A percentile compares a stretch with the other conserved stretches of the same genome.
phyloP scores from a whole-genome alignment of 2,113 vertebrate species.

The Pavo muticus region DNA sequence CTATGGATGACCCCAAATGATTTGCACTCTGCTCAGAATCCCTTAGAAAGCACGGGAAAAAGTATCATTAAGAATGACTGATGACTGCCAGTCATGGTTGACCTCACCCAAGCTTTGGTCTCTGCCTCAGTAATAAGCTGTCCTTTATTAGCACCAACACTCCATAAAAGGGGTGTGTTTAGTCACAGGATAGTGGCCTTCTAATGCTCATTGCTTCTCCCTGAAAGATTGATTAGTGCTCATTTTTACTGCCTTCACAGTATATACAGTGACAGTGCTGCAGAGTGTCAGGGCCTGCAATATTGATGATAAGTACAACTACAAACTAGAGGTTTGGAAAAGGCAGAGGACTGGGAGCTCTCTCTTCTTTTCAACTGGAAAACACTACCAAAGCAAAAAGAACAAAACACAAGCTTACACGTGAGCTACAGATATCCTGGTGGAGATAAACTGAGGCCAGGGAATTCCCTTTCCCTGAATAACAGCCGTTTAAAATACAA shows the following conservation, averaged over 20 bases:
- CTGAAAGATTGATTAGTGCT: conserved; percentile 86
- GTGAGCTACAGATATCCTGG: background rate
- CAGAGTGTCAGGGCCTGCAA: conserved; percentile 76
- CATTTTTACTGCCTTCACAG: conserved; percentile 86
- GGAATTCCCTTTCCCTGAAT: background rate
- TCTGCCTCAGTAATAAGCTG: conserved; percentile 91
- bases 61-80: conserved; percentile 96
- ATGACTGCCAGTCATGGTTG: conserved; percentile 92
- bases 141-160: conserved; percentile 90
- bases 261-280: conserved; percentile 79
- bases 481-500: conserved; percentile 16
- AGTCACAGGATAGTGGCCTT: conserved; percentile 89
- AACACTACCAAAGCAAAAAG: conserved; percentile 53
- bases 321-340: conserved; percentile 67
- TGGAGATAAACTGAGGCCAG: conserved; percentile 15
- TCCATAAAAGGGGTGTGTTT: conserved; percentile 92
- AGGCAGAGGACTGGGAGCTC: conserved; percentile 45
- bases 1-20: conserved; percentile 92
- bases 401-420: conserved; percentile 45
- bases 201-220: conserved; percentile 86
- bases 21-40: conserved; percentile 90
- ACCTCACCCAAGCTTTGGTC: conserved; percentile 90
- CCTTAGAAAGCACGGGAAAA: conserved; percentile 86
- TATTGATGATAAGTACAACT: conserved; percentile 76
- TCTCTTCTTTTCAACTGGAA: conserved; percentile 66